A percentile compares a stretch with the other conserved stretches of the same genome.
phyloP scores from a whole-genome alignment of 2,113 vertebrate genomes.

The Salvelinus namaycush region DNA sequence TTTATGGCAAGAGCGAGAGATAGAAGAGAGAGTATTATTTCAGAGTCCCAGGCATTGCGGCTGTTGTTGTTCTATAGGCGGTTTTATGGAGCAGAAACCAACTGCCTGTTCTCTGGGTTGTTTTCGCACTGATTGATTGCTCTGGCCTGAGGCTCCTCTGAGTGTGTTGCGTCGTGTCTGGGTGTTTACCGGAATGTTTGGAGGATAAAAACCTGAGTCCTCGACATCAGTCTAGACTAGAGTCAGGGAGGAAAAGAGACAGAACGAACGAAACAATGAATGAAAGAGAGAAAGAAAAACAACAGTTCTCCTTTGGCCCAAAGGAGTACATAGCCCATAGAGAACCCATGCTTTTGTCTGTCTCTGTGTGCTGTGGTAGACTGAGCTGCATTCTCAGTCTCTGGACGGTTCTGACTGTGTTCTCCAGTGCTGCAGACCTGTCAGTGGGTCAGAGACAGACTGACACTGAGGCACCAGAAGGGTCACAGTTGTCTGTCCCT shows the following conservation, averaged over 20 bases:
- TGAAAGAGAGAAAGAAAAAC: no score
- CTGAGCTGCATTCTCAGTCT: constrained; percentile 20
- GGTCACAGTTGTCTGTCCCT: constrained; percentile 19
- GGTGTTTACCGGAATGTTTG: constrained; percentile 70
- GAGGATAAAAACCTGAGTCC: constrained; percentile 64
- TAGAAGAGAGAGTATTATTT: constrained; percentile 46
- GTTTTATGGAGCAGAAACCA: constrained; percentile 68
- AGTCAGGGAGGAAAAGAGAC: constrained; percentile 5
- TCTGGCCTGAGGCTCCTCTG: constrained; percentile 61
- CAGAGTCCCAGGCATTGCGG: constrained; percentile 45
- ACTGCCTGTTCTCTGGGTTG: constrained; percentile 64
- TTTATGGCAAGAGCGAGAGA: not conserved
- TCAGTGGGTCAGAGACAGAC: constrained; percentile 50
- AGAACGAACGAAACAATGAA: not conserved
- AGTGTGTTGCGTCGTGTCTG: constrained; percentile 60
- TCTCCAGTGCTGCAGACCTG: constrained; percentile 47
- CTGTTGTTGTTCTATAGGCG: constrained; percentile 65
- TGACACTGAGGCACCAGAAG: constrained; percentile 51
- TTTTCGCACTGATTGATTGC: constrained; percentile 73
- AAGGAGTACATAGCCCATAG: no score
- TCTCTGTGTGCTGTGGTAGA: constrained; percentile 49
- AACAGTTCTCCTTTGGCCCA: no score
- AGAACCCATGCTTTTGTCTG: constrained; percentile 46
- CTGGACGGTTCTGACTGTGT: constrained; percentile 27
- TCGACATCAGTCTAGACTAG: not conserved